A percentile compares a stretch with the other conserved stretches of the same genome.
Evolutionary conservation across 1,140 invertebrate genomes (phyloP).

Genomic region (Mamestra configurata): DNA sequence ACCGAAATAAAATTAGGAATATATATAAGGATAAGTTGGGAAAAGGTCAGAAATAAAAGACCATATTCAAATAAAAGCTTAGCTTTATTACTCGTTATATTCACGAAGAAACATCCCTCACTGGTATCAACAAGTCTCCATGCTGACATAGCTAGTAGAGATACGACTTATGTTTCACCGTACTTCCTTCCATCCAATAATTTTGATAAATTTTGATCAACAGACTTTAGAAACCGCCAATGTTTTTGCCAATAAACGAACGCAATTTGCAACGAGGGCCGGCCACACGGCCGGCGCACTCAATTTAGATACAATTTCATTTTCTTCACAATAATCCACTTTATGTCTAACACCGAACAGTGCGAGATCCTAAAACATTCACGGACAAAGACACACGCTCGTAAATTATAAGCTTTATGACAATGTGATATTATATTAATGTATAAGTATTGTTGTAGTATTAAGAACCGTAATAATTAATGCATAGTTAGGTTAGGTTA

Average conservation of each 20-base stretch:
- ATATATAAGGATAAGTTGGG: not conserved
- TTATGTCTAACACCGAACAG: slow-evolving; percentile 87
- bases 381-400: slow-evolving; percentile 89
- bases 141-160: slow-evolving; percentile 75
- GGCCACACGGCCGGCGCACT: slow-evolving; percentile 55
- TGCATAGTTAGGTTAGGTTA: slow-evolving; percentile 86
- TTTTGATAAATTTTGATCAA: slow-evolving; percentile 79
- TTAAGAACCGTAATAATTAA: slow-evolving; percentile 88
- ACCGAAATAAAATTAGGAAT: not conserved
- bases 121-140: slow-evolving; percentile 85
- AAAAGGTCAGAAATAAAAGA: slow-evolving; percentile 77
- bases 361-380: slow-evolving; percentile 87
- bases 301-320: slow-evolving; percentile 78
- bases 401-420: slow-evolving; percentile 89
- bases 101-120: slow-evolving; percentile 88
- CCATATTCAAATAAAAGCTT: slow-evolving; percentile 88
- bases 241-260: slow-evolving; percentile 74
- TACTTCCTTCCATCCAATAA: slow-evolving; percentile 64
- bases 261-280: slow-evolving; percentile 65
- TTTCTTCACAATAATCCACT: slow-evolving; percentile 73
- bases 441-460: slow-evolving; percentile 85
- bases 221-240: slow-evolving; percentile 82
- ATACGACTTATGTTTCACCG: slow-evolving; percentile 77
- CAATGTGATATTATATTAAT: slow-evolving; percentile 87
- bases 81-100: slow-evolving; percentile 89